Percentiles rank a stretch among this genome's conserved stretches.
Conservation (phyloP, 2,888 invertebrate genomes). For the Tortrix viridana region DNA sequence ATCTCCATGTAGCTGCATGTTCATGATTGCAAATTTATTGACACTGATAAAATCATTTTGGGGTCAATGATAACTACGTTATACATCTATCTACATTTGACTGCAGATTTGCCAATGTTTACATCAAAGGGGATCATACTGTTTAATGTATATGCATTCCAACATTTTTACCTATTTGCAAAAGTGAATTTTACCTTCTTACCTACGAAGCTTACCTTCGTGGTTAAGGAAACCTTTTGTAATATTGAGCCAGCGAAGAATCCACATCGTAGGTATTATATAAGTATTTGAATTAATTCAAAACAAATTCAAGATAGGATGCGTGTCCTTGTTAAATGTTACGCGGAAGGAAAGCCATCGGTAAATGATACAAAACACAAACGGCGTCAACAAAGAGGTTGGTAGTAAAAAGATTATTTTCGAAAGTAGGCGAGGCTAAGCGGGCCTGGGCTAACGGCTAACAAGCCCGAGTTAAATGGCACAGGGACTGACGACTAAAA, state of each 20-base stretch:
- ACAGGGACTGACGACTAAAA: constrained; percentile 74
- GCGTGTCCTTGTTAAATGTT: constrained; percentile 18
- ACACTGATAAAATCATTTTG: constrained; percentile 22
- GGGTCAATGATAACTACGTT: constrained; percentile 33
- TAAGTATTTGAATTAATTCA: constrained; percentile 27
- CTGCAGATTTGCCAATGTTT: constrained; percentile 4
- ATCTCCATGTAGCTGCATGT: neutral
- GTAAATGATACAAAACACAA: constrained; percentile 19
- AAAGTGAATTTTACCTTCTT: no score
- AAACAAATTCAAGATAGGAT: constrained; percentile 17
- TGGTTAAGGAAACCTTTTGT: neutral
- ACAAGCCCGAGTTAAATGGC: constrained; percentile 69
- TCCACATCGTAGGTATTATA: constrained; percentile 9
- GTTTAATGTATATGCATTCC: neutral
- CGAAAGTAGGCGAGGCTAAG: constrained; percentile 46
- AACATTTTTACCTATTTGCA: no score
- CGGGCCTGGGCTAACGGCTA: constrained; percentile 45
- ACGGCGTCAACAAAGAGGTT: constrained; percentile 23
- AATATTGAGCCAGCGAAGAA: constrained; percentile 8
- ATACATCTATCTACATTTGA: neutral
- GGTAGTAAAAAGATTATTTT: constrained; percentile 38
- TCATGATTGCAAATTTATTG: constrained; percentile 7
- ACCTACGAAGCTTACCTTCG: neutral
- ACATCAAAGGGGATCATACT: neutral
- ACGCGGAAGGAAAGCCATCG: constrained; percentile 23